Base-by-base conservation (phyloP, 2,888 invertebrate genomes). In the Perizoma flavofasciatum region DNA sequence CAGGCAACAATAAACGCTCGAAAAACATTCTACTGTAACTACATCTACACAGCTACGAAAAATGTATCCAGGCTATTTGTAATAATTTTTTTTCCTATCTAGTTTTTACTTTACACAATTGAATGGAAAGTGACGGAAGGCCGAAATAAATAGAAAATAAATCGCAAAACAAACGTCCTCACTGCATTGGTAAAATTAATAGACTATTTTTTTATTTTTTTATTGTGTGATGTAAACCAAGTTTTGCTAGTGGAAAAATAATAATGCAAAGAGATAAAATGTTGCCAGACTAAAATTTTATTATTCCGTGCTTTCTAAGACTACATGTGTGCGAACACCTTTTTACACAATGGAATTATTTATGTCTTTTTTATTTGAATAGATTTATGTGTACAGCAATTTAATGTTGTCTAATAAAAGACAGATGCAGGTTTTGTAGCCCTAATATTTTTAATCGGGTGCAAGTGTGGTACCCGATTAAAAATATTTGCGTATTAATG, bases 11-110 rank as follows among this genome's bases (percentile, higher is more conserved):
- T 85, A 89, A 76, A 78, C 86, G 85, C 79, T 86, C 83, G 80
- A 87, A 80, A 83, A 86, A 89, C 91, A 92, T 92, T 82, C 70
- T 89, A 82, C 70, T 79, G 74, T 77, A 77, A 76, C 88, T 89
- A 89, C 89, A 91, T 89, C 73, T 88, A 89, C 78, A 81, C 81
- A 79, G 82, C 77, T 76, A 76, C 63, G 59, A 78, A 83, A 83
- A 81, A 79, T 80, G 79, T 75, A 73, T 72, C 22, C 22, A 73
- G 79, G 73, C 74, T 78, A 78, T 81, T 82, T 74, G 78, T 81
- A 78, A 83, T 85, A 82, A 80, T 83, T 82, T 83, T 78, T 76
- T 63, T 78, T 76, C 73, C 82, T 85, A 86, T 84, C 81, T 86
- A 86, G 77, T 79, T 84, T 80, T 78, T 71, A 87, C 85, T 88